phyloP scores from a whole-genome alignment of 1,140 invertebrate genomes.

The Cyrtorhinus lividipennis region DNA sequence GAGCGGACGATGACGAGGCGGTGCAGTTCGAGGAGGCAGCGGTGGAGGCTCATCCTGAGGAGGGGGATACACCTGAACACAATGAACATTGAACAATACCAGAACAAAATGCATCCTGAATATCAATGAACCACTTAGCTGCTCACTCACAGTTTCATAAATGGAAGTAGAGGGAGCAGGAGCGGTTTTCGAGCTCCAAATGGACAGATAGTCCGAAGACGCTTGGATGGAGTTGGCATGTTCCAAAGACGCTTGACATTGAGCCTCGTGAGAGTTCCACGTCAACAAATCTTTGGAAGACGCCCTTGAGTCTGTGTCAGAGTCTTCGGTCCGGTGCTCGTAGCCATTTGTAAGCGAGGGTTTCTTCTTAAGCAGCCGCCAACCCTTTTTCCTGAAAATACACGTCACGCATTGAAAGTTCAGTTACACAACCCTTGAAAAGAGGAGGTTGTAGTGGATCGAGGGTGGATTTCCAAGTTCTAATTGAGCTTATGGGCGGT shows the following conservation, averaged over 20 bases:
- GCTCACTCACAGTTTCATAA: constrained; percentile 30
- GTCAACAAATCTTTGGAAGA: constrained; percentile 26
- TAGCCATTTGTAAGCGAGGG: constrained; percentile 21
- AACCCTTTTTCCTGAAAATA: constrained; percentile 24
- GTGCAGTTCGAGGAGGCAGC: constrained; percentile 30
- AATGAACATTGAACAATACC: too few relatives aligned
- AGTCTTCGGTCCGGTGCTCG: constrained; percentile 22
- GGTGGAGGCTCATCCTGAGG: constrained; percentile 29
- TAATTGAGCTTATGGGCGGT: too few relatives aligned
- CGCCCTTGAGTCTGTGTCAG: constrained; percentile 24
- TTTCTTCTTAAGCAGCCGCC: constrained; percentile 25
- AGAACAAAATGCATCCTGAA: too few relatives aligned
- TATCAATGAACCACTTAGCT: too few relatives aligned
- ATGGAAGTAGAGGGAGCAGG: constrained; percentile 25
- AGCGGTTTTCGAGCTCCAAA: constrained; percentile 25
- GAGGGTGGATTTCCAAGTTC: too few relatives aligned
- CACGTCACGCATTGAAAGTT: too few relatives aligned
- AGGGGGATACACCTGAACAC: constrained; percentile 20
- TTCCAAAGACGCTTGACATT: constrained; percentile 4
- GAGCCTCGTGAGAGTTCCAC: constrained; percentile 29
- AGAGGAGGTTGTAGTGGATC: too few relatives aligned
- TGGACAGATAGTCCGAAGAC: constrained; percentile 29
- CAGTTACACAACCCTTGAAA: too few relatives aligned
- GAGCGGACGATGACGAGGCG: constrained; percentile 30
- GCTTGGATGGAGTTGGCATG: constrained; percentile 16